Percentiles rank a stretch among this genome's conserved stretches.
These are phyloP conservation scores for Noctua fimbriata DNA, from an alignment of 2,888 invertebrate species.

Conservation along the genomic window DNA sequence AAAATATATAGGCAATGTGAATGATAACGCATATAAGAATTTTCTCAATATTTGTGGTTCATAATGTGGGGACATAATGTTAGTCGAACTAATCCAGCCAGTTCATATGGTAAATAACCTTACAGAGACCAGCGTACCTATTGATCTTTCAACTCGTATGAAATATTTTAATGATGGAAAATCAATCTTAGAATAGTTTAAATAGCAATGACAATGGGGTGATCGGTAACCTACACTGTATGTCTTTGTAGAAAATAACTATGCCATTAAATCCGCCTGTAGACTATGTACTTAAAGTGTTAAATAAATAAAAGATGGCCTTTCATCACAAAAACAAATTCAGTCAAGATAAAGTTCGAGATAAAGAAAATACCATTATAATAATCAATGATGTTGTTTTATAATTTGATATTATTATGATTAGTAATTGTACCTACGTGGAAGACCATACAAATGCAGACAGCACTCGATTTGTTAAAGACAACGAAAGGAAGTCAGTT, in stretches of 20 bases:
- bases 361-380: not conserved
- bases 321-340: not conserved
- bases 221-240: not conserved
- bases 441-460: not conserved
- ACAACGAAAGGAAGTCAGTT: conserved; percentile 20
- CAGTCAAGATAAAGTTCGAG: not conserved
- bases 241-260: not conserved
- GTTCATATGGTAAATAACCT: not conserved
- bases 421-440: not conserved
- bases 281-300: not conserved
- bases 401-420: not conserved
- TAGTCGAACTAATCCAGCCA: not conserved
- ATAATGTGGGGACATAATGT: not conserved
- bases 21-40: not conserved
- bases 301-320: not conserved
- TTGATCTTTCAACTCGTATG: not conserved
- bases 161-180: not conserved
- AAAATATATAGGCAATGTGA: not conserved
- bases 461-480: not conserved
- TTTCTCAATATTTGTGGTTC: not conserved
- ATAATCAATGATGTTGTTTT: not conserved
- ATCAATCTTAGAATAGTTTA: not conserved
- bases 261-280: too few species aligned
- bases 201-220: not conserved
- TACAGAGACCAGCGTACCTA: too few species aligned